A percentile compares a stretch with the other conserved stretches of the same genome.
Conservation (phyloP, 2,113 vertebrate species). For the Lagopus muta region DNA sequence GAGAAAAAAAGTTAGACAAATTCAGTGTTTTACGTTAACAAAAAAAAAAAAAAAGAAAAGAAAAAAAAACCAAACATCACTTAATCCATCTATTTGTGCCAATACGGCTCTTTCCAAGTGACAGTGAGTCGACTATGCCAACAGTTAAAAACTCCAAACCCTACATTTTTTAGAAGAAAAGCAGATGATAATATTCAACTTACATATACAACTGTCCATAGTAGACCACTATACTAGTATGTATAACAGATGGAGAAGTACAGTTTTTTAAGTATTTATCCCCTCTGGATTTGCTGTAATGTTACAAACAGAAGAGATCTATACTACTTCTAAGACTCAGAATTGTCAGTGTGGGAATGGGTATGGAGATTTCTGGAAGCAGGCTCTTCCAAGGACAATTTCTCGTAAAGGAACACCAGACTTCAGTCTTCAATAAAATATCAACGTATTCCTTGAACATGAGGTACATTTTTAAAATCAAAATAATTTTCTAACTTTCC, state of each 20-base stretch:
- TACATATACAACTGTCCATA: not conserved
- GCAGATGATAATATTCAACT: not conserved
- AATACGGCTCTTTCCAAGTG: not conserved
- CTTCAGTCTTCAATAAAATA: not conserved
- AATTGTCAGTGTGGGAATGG: not conserved
- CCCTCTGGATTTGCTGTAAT: not conserved
- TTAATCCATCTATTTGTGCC: not conserved
- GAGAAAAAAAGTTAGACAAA: not conserved
- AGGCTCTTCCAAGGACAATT: not conserved
- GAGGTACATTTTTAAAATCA: not conserved
- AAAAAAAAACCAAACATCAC: not conserved
- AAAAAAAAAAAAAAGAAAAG: not conserved
- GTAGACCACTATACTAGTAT: no score
- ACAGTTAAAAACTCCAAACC: not conserved
- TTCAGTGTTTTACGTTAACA: not conserved
- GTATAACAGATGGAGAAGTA: not conserved
- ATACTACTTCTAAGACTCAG: not conserved
- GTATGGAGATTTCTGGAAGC: not conserved
- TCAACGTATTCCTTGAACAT: not conserved
- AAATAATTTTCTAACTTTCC: not conserved
- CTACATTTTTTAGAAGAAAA: not conserved
- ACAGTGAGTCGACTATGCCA: fast-evolving
- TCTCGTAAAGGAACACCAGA: not conserved
- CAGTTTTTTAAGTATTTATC: not conserved
- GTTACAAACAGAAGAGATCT: not conserved